Evolutionary conservation across 2,113 vertebrate genomes (phyloP), one percentile per base, ranked within the genome.

Genomic region (Mormyrus lacerda): DNA sequence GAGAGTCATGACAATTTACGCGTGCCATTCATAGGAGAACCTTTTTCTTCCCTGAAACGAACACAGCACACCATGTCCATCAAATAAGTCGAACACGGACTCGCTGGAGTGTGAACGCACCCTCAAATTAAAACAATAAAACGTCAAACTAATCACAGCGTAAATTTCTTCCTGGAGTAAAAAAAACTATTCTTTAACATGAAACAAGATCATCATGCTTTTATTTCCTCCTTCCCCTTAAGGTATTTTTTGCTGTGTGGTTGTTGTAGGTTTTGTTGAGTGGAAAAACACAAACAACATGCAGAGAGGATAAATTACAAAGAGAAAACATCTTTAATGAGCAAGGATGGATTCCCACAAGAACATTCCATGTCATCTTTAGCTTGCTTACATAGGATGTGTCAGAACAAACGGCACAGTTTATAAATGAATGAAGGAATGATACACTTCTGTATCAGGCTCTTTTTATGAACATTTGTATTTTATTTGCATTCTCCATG

Each of bases 301-400:
- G 84, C 69, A 79, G 45, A 13, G 55, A n/a, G 82, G 6, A 84
- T 44, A 89, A 90, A 73, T 61, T 90, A 84, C 13, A 82, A 53
- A 76, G 85, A 92, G 7, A 39, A 88, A 91, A 87, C 58, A 90
- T 96, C 50, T 73, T 73, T 88, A 15, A 47, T 58, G 19, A 65
- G 58, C 19, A 44, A 15, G 10, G 48, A 97, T 95, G 95, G 96
- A 97, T 98, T 99, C 98, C 97, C 98, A 97, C 97, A 98, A 98
- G 96, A 96, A 99, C 98, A 99, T 99, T 99, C 98, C 98, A 98
- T 97, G 96, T 97, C 96, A 96, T 97, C 96, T 97, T 96, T 96
- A 96, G 95, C 11, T 96, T 96, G 97, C 44, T 8, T 42, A 6
- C 7, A 84, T 47, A 39, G 42, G 96, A 95, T 94, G 96, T 97